Evolutionary conservation across 2,888 invertebrate species (phyloP), one percentile per base, ranked within the genome.

Genomic region (Acleris holmiana): DNA sequence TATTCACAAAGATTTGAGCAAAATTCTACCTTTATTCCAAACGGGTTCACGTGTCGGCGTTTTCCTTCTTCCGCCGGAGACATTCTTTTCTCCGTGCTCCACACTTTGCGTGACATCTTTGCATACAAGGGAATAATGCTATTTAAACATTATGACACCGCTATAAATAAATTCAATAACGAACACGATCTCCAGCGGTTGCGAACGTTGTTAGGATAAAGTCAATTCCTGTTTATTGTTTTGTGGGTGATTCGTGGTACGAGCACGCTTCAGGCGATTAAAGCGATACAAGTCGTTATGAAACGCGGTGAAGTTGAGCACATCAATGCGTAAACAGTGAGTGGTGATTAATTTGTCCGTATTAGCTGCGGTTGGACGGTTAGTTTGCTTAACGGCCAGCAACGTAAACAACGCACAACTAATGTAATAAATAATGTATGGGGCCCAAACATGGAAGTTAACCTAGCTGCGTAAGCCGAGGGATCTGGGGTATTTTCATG

Each of bases 391-490:
- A 84, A 83, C 83, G 83, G 86, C 82, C 79, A 79, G 78, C 80
- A 79, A 79, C 77, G 83, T 86, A 89, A 89, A 89, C 88, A 89
- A 79, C 79, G 80, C 80, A 83, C 79, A 81, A 84, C 84, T 86
- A 84, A 86, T 80, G 81, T 85, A 79, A 91, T 90, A 90, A 90
- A 91, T 91, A 89, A 91, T 91, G 86, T 86, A 91, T 85, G 81
- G 80, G 82, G 81, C 82, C 79, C 83, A 87, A 88, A 89, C 86
- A 86, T 86, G 80, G 83, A 87, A 88, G 88, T 87, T 88, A 88
- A 85, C 84, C 85, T 82, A 80, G 76, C 82, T 50, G 25, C 19
- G 62, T 79, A 80, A 79, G 80, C 79, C 79, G 84, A 86, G 88
- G 87, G 88, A 35, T 84, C 87, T 83, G 79, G 77, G 83, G 82